Conservation (phyloP, 2,113 vertebrate genomes). For the Pterophyllum scalare region DNA sequence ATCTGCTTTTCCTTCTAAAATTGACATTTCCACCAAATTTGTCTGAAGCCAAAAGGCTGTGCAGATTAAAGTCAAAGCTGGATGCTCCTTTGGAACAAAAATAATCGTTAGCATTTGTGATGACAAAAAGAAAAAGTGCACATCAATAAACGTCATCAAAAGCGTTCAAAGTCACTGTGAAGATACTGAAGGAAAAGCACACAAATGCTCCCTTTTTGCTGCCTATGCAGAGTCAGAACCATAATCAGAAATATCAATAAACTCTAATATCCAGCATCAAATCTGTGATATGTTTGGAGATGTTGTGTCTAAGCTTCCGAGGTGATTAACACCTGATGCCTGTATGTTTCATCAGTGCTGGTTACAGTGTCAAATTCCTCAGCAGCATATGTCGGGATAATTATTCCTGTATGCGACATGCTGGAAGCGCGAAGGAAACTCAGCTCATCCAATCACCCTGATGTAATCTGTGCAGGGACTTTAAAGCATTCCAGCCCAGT, state of each 20-base stretch:
- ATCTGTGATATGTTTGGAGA: not conserved
- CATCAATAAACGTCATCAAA: not conserved
- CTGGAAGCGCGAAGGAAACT: no score
- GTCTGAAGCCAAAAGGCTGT: not conserved
- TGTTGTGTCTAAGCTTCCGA: not conserved
- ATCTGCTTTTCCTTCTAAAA: not conserved
- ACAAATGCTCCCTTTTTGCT: not conserved
- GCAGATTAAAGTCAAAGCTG: not conserved
- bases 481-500: no score
- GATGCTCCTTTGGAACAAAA: not conserved
- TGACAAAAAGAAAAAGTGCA: not conserved
- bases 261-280: not conserved
- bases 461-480: no score
- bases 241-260: conserved; percentile 15
- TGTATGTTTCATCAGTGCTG: not conserved
- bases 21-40: conserved; percentile 21
- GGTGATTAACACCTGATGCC: not conserved
- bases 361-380: not conserved
- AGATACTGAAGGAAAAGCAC: not conserved
- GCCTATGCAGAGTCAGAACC: not conserved
- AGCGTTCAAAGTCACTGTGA: not conserved
- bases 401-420: no score
- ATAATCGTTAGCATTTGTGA: not conserved
- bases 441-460: no score
- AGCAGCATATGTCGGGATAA: not conserved